Percentiles rank a stretch among this genome's conserved stretches.
Evolutionary conservation across 2,113 vertebrate species (phyloP).

Genomic region (Origma solitaria): DNA sequence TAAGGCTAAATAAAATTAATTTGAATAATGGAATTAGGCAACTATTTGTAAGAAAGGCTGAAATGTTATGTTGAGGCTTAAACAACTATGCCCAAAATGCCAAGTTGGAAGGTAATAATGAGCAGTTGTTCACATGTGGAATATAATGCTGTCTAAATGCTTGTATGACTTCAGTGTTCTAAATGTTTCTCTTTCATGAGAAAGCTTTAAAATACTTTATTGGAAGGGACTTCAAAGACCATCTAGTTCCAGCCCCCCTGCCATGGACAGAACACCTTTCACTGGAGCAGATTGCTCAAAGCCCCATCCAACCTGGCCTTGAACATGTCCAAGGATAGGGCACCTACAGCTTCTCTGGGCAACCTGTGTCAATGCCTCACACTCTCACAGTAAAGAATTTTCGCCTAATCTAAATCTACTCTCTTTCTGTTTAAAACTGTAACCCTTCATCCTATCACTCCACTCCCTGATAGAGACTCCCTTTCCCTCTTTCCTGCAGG

Average conservation of each 20-base stretch:
- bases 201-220: neutral
- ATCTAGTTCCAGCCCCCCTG: neutral
- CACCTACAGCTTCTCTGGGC: neutral
- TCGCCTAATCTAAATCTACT: neutral
- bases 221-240: neutral
- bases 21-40: neutral
- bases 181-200: neutral
- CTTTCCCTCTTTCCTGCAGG: neutral
- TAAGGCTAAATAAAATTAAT: neutral
- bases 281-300: neutral
- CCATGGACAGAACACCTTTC: neutral
- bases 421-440: neutral
- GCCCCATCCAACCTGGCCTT: neutral
- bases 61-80: neutral
- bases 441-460: neutral
- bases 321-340: rapidly evolving
- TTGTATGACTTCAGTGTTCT: neutral
- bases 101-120: neutral
- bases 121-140: neutral
- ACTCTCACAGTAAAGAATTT: neutral
- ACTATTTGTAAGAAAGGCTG: neutral
- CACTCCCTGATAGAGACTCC: neutral
- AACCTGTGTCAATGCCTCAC: neutral
- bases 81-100: neutral
- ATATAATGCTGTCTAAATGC: neutral